These are phyloP conservation scores for Drosophila borealis DNA, from an alignment of 2,888 invertebrate species.

Conservation along the genomic window DNA sequence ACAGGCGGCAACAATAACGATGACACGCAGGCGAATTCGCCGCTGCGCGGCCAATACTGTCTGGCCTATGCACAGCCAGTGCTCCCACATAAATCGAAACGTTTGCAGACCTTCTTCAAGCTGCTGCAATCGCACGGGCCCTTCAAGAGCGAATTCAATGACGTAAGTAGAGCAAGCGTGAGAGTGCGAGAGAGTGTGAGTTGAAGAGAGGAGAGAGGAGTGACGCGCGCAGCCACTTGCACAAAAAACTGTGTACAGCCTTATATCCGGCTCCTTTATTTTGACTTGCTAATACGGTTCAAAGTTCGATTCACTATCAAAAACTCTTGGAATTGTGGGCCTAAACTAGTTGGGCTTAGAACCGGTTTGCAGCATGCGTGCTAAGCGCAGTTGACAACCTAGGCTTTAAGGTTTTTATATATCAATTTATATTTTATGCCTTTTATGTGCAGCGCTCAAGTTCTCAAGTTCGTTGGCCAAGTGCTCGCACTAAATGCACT, in stretches of 20 bases:
- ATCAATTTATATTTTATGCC: constrained; percentile 1
- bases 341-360: too few relatives aligned
- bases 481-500: constrained; percentile 44
- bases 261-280: too few relatives aligned
- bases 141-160: constrained; percentile 88
- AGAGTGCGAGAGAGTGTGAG: background rate
- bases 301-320: too few relatives aligned
- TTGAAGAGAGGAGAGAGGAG: too few relatives aligned
- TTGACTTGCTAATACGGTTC: too few relatives aligned
- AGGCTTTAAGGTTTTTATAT: background rate
- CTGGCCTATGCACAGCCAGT: constrained; percentile 88
- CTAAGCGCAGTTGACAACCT: background rate
- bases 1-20: constrained; percentile 14
- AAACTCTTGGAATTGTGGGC: background rate
- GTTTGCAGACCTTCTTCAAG: constrained; percentile 85
- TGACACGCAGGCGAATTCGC: constrained; percentile 21
- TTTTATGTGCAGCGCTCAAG: constrained; percentile 23
- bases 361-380: too few relatives aligned
- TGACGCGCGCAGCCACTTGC: background rate
- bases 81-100: constrained; percentile 85
- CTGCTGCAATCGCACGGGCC: constrained; percentile 88
- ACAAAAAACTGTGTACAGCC: background rate
- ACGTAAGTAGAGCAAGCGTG: constrained; percentile 86
- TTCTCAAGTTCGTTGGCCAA: constrained; percentile 54
- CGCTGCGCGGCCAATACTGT: constrained; percentile 87